Evolutionary conservation across 2,113 vertebrate species (phyloP), one percentile per base, ranked within the genome.

Genomic region (Motacilla alba): DNA sequence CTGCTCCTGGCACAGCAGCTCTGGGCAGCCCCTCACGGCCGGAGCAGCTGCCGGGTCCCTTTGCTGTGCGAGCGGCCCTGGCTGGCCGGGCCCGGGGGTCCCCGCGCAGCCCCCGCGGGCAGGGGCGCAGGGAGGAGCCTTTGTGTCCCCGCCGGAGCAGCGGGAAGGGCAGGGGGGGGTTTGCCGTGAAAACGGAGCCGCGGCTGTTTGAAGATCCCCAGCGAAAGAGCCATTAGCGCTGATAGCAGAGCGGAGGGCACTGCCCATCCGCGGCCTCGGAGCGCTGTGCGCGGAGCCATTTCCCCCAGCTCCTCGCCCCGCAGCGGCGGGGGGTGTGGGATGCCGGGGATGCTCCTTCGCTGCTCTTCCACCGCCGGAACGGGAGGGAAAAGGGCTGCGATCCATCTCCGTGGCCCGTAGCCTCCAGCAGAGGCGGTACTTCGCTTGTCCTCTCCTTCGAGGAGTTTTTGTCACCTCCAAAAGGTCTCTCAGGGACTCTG

Each of bases 221-320:
- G 90, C 82, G 13, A 33, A 83, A 75, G 92, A 95, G 94, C 95
- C 95, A 94, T 94, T 94, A 94, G 82, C 70, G 58, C 82, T 96
- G 79, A 94, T 93, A 63, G 72, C 93, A 76, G 96, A 60, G 90
- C 95, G 76, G 33, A 90, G 96, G 95, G 92, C 95, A 49, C 82
- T 94, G 43, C 87, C 91, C 93, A 60, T n/a, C n/a, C 15, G 33
- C 95, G 75, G 93, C 90, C 93, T 63, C 93, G 11, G 30, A 93
- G 93, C 91, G 24, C 96, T 94, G 56, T 64, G 67, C 72, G 2
- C 41, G 0, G 26, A 93, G 69, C 73, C 47, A 6, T 77, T 89
- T 83, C 74, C 66, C 22, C 43, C 41, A 23, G 72, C 35, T 30
- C 75, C 79, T 85, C 20, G 6, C 12, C 49, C 17, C 1, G 41